Percentiles rank a stretch among this genome's conserved stretches.
These are phyloP conservation scores for Pediacus dermestoides DNA, from an alignment of 2,888 invertebrate species.

Conservation along the genomic window DNA sequence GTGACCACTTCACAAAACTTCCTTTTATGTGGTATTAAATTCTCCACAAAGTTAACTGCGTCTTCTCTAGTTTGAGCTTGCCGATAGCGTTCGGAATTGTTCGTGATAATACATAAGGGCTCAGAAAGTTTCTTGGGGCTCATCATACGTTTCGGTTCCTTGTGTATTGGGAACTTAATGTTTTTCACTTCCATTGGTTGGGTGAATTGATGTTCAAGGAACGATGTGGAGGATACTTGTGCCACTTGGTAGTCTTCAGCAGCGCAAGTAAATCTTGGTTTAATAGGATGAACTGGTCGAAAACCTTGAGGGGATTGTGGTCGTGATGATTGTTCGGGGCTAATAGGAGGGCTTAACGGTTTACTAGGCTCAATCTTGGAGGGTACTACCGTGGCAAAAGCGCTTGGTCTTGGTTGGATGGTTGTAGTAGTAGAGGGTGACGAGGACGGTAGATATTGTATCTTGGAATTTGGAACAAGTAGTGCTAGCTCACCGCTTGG, in stretches of 20 bases:
- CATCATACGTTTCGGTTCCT: constrained; percentile 22
- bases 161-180: constrained; percentile 43
- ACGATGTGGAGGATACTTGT: constrained; percentile 36
- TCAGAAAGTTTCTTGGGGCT: constrained; percentile 38
- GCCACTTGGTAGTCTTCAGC: constrained; percentile 38
- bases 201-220: constrained; percentile 15
- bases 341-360: constrained; percentile 62
- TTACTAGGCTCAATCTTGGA: constrained; percentile 28
- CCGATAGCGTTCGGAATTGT: constrained; percentile 43
- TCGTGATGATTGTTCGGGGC: constrained; percentile 50
- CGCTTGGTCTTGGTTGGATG: constrained; percentile 45
- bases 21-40: constrained; percentile 36
- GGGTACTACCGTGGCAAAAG: constrained; percentile 50
- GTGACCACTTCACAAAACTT: constrained; percentile 30
- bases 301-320: constrained; percentile 40
- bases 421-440: constrained; percentile 17
- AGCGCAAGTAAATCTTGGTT: constrained; percentile 20
- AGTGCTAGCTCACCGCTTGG: constrained; percentile 66
- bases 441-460: constrained; percentile 51
- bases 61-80: constrained; percentile 44
- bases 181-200: constrained; percentile 38
- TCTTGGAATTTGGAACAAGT: constrained; percentile 58
- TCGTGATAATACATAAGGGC: constrained; percentile 46
- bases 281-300: constrained; percentile 38
- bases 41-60: constrained; percentile 42